These are phyloP conservation scores for Hesperophylax magnus DNA, from an alignment of 1,140 invertebrate species.

Conservation along the genomic window DNA sequence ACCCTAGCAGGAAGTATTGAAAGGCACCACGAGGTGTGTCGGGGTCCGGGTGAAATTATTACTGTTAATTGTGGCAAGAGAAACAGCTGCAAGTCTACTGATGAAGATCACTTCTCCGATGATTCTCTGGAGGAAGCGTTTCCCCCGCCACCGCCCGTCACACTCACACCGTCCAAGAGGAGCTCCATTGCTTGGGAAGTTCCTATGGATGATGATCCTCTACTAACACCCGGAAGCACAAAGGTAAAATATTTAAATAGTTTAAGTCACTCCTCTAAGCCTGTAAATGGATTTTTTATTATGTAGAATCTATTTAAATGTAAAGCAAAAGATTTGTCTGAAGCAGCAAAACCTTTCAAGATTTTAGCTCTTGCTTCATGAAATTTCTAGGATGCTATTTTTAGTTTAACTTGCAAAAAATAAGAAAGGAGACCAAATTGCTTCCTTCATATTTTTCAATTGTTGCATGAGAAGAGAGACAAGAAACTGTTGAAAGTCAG, in stretches of 20 bases:
- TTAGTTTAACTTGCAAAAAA: too few relatives aligned
- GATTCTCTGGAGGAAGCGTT: slow-evolving; percentile 85
- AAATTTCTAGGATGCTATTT: too few relatives aligned
- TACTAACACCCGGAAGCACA: slow-evolving; percentile 80
- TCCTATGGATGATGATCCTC: slow-evolving; percentile 78
- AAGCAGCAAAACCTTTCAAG: too few relatives aligned
- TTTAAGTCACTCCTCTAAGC: background rate
- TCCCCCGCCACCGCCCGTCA: slow-evolving; percentile 72
- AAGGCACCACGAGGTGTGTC: slow-evolving; percentile 82
- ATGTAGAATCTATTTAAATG: too few relatives aligned
- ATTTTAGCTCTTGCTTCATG: too few relatives aligned
- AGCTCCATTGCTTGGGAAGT: slow-evolving; percentile 89
- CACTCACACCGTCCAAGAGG: slow-evolving; percentile 76
- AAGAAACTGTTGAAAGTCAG: too few relatives aligned
- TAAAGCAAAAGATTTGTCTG: too few relatives aligned
- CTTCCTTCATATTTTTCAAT: too few relatives aligned
- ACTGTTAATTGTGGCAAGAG: slow-evolving; percentile 61
- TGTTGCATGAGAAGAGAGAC: too few relatives aligned
- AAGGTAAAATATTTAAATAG: slow-evolving; percentile 72
- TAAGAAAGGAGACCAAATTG: too few relatives aligned
- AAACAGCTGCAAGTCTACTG: slow-evolving; percentile 65
- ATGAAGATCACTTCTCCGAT: slow-evolving; percentile 84
- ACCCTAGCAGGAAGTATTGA: slow-evolving; percentile 79
- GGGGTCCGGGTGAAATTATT: slow-evolving; percentile 69
- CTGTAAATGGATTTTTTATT: too few relatives aligned